Conservation (phyloP, 2,888 invertebrate species). For the Byasa hedistus region DNA sequence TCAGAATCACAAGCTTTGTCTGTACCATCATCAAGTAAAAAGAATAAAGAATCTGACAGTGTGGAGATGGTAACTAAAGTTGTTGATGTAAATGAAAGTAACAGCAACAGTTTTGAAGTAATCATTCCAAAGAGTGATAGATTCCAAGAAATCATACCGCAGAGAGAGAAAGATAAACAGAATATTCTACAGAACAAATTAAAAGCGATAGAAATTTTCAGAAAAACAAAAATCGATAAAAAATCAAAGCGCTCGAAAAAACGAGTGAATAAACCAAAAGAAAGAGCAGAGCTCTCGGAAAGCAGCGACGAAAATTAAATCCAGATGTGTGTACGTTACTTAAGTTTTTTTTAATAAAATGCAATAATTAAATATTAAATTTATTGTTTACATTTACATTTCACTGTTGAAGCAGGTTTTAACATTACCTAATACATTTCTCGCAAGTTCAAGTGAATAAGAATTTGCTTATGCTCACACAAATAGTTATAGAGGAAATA, state of each 20-base stretch:
- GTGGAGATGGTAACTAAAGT: slow-evolving; percentile 46
- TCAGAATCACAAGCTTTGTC: slow-evolving; percentile 35
- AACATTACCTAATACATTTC: slow-evolving; percentile 41
- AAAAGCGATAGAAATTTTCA: slow-evolving; percentile 86
- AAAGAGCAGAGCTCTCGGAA: slow-evolving; percentile 84
- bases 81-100: slow-evolving; percentile 53
- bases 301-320: slow-evolving; percentile 67
- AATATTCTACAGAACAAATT: slow-evolving; percentile 84
- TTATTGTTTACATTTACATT: slow-evolving; percentile 73
- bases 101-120: slow-evolving; percentile 51
- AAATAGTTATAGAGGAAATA: slow-evolving; percentile 34
- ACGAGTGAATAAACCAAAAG: slow-evolving; percentile 71
- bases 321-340: slow-evolving; percentile 11
- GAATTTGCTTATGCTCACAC: slow-evolving; percentile 44
- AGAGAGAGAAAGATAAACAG: slow-evolving; percentile 84
- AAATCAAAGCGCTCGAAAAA: slow-evolving; percentile 69
- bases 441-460: slow-evolving; percentile 38
- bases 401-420: slow-evolving; percentile 56
- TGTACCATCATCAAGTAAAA: slow-evolving; percentile 48
- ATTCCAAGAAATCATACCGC: slow-evolving; percentile 84
- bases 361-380: slow-evolving; percentile 63
- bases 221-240: slow-evolving; percentile 83
- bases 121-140: slow-evolving; percentile 61
- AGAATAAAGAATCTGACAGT: slow-evolving; percentile 43
- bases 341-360: slow-evolving; percentile 45